Conservation (phyloP, 2,113 vertebrate species). For the Microcebus tavaratra region DNA sequence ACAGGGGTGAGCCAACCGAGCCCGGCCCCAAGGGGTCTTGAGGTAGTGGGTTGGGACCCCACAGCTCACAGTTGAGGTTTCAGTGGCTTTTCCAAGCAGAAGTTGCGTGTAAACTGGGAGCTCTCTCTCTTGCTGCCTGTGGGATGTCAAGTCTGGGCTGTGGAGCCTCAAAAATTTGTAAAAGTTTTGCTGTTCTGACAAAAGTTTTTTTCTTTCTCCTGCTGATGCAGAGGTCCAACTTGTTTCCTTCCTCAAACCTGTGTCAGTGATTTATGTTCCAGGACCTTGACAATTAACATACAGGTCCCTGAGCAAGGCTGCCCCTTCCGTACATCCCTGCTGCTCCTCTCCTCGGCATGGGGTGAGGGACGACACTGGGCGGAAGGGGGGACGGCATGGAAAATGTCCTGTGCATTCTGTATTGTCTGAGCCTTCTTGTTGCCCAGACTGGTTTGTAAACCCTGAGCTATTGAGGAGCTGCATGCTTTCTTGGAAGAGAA, state of each 20-base stretch:
- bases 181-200: background rate
- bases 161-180: background rate
- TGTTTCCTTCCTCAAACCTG: background rate
- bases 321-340: background rate
- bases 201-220: background rate
- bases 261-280: background rate
- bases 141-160: background rate
- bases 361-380: background rate
- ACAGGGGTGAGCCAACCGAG: too few species aligned
- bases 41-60: background rate
- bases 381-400: background rate
- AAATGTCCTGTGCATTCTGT: background rate
- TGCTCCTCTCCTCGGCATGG: background rate
- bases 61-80: background rate
- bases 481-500: background rate
- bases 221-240: background rate
- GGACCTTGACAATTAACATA: background rate
- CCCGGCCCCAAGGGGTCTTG: background rate
- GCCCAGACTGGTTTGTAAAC: background rate
- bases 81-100: background rate
- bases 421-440: background rate
- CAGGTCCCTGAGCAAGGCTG: background rate
- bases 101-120: background rate
- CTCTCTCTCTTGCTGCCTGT: background rate
- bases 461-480: background rate